Base-by-base conservation (phyloP, 2,113 vertebrate genomes). In the Elephas maximus region DNA sequence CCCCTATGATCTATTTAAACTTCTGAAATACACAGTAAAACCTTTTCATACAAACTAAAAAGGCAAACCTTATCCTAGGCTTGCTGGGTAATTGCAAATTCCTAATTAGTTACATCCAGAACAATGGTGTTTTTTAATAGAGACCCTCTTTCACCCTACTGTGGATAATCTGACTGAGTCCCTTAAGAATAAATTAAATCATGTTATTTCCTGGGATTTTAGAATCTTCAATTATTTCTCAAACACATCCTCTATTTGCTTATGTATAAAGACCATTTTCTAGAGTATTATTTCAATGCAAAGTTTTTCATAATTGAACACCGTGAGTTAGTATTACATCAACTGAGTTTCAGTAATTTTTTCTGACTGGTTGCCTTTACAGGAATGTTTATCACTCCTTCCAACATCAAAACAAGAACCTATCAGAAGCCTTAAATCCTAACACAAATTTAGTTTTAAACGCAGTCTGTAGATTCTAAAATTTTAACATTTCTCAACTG, bases 31-130 rank as follows among this genome's bases (percentile, higher is more conserved):
- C 76, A 94, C 7, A 53, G n/a, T n/a, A 95, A 96, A 95, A 96
- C n/a, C 45, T 95, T 93, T 88, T 84, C 71, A 82, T 69, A 81
- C 3, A 92, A 21, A 91, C 82, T 48, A 80, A 33, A 88, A 96
- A 87, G 71, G 20, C 91, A 94, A 95, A 71, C 21, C 63, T 89
- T 45, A 93, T 80, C 76, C 83, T 77, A 81, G 57, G 24, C 85
- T 89, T 74, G 74, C 74, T 62, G 41, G 44, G 86, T 95, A 96
- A 95, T 15, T 94, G 76, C 71, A 94, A 97, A 96, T 71, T 83
- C 80, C 77, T 94, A 91, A 94, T 97, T 88, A 97, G 79, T 51
- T 90, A 88, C 57, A 97, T 77, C n/a, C n/a, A 96, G 86, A 96
- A 94, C 69, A 95, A 87, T 33, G 30, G 37, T 62, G 63, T 83